These are phyloP conservation scores for Tarsius wallacei DNA, from an alignment of 2,797 vertebrate species.

Conservation along the genomic window DNA sequence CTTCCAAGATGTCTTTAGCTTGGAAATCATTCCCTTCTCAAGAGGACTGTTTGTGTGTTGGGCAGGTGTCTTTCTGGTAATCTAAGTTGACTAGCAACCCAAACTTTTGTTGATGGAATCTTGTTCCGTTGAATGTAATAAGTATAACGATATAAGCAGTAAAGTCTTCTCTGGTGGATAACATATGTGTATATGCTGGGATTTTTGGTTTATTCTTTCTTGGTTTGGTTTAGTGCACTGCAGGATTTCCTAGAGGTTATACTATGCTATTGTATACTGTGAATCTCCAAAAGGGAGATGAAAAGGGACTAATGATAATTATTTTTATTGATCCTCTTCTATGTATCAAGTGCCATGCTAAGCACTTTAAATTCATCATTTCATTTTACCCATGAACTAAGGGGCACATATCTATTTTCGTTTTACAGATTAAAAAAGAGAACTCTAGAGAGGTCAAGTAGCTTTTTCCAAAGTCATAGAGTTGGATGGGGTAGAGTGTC, in stretches of 20 bases:
- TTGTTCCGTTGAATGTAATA: neutral
- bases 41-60: neutral
- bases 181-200: neutral
- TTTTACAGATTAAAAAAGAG: conserved; percentile 5
- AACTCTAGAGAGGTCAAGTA: neutral
- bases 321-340: neutral
- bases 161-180: neutral
- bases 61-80: neutral
- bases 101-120: neutral
- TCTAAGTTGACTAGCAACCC: neutral
- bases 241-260: neutral
- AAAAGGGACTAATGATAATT: neutral
- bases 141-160: neutral
- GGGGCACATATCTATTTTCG: neutral
- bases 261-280: neutral
- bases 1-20: neutral
- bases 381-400: neutral
- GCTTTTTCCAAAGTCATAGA: neutral
- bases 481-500: neutral
- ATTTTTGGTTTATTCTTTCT: neutral
- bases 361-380: neutral
- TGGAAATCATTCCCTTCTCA: neutral
- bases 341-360: neutral
- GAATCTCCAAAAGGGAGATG: neutral
- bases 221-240: neutral